phyloP scores from a whole-genome alignment of 2,113 vertebrate species.

The Oostethus manadensis region DNA sequence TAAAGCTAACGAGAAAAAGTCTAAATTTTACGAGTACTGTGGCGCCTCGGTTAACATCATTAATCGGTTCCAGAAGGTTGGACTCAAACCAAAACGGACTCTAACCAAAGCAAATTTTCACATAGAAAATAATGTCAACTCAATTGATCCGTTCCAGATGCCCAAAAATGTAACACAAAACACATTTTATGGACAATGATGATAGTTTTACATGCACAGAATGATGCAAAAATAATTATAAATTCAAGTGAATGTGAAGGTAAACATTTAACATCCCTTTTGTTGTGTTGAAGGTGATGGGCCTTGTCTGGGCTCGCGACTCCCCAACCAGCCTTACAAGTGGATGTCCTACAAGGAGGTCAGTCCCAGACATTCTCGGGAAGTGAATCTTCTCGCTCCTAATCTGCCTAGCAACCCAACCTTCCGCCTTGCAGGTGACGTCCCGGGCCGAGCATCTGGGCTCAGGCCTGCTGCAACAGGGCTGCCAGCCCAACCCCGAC shows the following conservation, averaged over 20 bases:
- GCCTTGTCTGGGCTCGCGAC: constrained; percentile 90
- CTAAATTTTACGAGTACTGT: no score
- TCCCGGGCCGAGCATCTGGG: constrained; percentile 88
- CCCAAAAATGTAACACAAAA: no score
- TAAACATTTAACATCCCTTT: not conserved
- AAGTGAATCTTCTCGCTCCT: not conserved
- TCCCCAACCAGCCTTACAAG: constrained; percentile 90
- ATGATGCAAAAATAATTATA: no score
- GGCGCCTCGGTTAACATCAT: no score
- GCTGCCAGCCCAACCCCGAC: constrained; percentile 78
- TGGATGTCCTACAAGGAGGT: constrained; percentile 98
- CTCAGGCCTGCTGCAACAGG: constrained; percentile 87
- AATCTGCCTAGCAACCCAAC: constrained; percentile 5
- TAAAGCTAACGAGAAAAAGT: no score
- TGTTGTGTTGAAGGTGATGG: constrained; percentile 75
- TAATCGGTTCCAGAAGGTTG: no score
- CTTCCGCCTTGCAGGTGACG: constrained; percentile 72
- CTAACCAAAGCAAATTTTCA: no score
- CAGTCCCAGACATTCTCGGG: constrained; percentile 31
- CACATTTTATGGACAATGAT: no score
- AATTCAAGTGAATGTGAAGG: not conserved
- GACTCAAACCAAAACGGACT: no score
- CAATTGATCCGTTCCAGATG: no score
- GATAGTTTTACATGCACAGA: no score
- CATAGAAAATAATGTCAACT: no score